A percentile compares a stretch with the other conserved stretches of the same genome.
phyloP scores from a whole-genome alignment of 2,888 invertebrate species.

The Urechis unicinctus region DNA sequence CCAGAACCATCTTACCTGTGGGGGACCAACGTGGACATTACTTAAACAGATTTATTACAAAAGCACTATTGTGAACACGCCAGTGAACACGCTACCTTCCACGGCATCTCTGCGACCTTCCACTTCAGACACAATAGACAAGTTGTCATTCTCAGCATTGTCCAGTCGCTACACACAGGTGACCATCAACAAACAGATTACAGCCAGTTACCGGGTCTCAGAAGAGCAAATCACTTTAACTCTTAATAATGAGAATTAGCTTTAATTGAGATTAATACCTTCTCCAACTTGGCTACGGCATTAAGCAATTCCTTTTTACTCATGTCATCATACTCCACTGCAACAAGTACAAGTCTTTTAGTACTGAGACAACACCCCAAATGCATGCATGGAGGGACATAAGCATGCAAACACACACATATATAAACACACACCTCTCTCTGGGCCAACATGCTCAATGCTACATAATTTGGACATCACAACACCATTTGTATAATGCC shows the following conservation, averaged over 20 bases:
- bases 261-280: too few species aligned
- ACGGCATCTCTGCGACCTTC: constrained; percentile 21
- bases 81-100: too few species aligned
- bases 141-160: constrained; percentile 24
- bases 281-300: constrained; percentile 31
- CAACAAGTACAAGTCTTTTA: neutral
- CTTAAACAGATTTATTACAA: neutral
- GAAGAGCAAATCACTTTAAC: too few species aligned
- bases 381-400: too few species aligned
- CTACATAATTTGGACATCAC: too few species aligned
- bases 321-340: constrained; percentile 36
- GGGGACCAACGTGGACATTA: neutral
- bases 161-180: constrained; percentile 27
- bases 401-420: too few species aligned
- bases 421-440: too few species aligned
- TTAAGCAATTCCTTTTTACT: constrained; percentile 34
- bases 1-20: constrained; percentile 40
- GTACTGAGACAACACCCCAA: constrained; percentile 1
- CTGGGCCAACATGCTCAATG: too few species aligned
- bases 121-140: constrained; percentile 29
- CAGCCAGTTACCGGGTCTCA: too few species aligned
- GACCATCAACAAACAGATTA: neutral
- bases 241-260: too few species aligned
- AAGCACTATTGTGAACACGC: constrained; percentile 1
- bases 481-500: too few species aligned